Base-by-base conservation (phyloP, 2,888 invertebrate genomes). In the Drosophila kuntzei region DNA sequence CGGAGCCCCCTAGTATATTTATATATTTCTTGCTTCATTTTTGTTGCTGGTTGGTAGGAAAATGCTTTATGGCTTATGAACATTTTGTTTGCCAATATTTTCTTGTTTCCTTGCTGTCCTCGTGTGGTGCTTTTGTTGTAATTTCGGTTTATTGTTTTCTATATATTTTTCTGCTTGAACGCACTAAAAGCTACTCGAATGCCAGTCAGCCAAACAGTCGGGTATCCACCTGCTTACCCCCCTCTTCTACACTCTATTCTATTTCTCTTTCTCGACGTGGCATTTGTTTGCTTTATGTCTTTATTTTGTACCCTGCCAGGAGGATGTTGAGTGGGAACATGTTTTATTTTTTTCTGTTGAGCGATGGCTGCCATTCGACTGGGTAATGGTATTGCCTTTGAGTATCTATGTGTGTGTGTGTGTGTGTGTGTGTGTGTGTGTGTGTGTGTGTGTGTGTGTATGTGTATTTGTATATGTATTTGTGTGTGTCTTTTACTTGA, bases 231-330 rank as follows among this genome's bases (percentile, higher is more conserved):
- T 34, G 41, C 51, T 43, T 18, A 16, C 16, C 11, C 18, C 53
- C 9, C 3, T 32, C 14, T 20, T 0, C 25, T 2, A 12, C 18
- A 0, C 27, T 9, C 32, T 14, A 16, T 34, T 36, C 27, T 53
- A 61, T 27, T 68, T 47, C 18, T 57, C 50, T 55, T 49, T 59
- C 55, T 36, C 49, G 43, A 36, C 76, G 36, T 58, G 60, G 68
- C 79, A 87, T 89, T 83, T 84, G 83, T 89, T 84, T 84, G 87
- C 85, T 87, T 87, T 84, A 84, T 87, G 85, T 84, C 89, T 84
- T 84, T 87, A 84, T 87, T 71, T 76, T 88, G 65, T 71, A 55
- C 70, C 81, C 77, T 69, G 69, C 55, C 54, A 60, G 41, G 29
- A 61, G 50, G 29, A 43, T 59, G 62, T 39, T 39, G 47, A 51